A percentile compares a stretch with the other conserved stretches of the same genome.
Evolutionary conservation across 2,113 vertebrate genomes (phyloP).

Genomic region (Elaphurus davidianus): DNA sequence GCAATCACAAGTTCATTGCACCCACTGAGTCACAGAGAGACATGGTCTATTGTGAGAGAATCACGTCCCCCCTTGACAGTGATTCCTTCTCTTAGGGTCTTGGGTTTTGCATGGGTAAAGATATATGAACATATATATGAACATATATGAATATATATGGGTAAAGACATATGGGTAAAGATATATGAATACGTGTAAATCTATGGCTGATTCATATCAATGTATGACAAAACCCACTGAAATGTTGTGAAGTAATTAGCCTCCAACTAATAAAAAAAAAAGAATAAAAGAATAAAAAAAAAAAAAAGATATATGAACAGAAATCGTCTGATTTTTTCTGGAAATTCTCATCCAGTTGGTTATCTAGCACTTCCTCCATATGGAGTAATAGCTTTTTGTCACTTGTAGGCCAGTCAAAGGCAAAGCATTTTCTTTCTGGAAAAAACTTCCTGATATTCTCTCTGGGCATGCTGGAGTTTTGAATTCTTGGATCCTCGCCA

Average conservation of each 20-base stretch:
- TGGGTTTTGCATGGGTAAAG: conserved; percentile 37
- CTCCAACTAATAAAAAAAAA: no score
- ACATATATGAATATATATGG: no score
- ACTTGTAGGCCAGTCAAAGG: conserved; percentile 61
- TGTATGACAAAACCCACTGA: no score
- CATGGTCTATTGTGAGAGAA: neutral
- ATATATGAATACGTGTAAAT: no score
- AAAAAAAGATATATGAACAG: neutral
- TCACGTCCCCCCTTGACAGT: conserved; percentile 57
- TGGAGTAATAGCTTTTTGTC: neutral
- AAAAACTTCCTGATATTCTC: conserved; percentile 64
- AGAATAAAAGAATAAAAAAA: no score
- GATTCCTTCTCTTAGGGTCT: conserved; percentile 48
- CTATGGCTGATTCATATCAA: no score
- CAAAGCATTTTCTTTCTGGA: conserved; percentile 68
- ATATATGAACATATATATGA: neutral
- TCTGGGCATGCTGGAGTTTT: conserved; percentile 40
- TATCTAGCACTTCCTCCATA: conserved; percentile 51
- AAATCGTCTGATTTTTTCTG: conserved; percentile 33
- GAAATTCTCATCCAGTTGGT: conserved; percentile 49
- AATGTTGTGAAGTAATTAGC: no score
- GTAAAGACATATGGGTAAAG: no score
- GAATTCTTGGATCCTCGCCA: neutral
- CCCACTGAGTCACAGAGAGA: neutral
- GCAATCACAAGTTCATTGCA: neutral